phyloP scores from a whole-genome alignment of 1,140 invertebrate species.

The Lithobius niger region DNA sequence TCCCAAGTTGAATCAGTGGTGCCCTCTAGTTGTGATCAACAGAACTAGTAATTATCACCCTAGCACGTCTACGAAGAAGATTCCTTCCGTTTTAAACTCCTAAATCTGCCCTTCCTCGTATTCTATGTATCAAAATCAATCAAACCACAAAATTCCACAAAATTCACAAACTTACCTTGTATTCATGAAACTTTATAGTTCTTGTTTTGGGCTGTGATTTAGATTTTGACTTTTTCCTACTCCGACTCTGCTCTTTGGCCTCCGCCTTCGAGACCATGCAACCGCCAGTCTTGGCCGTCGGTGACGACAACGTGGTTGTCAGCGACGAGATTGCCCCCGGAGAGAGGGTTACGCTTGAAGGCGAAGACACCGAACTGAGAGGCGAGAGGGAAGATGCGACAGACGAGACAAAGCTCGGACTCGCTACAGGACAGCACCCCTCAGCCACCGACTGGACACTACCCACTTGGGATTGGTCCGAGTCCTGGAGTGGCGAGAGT shows the following conservation, averaged over 20 bases:
- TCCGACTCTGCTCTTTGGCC: slow-evolving; percentile 55
- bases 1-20: no score
- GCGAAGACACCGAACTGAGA: slow-evolving; percentile 17
- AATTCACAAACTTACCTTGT: slow-evolving; percentile 47
- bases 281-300: slow-evolving; percentile 16
- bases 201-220: slow-evolving; percentile 68
- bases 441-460: slow-evolving; percentile 1
- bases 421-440: slow-evolving; percentile 15
- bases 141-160: background rate
- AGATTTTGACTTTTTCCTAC: slow-evolving; percentile 73
- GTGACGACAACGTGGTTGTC: slow-evolving; percentile 4
- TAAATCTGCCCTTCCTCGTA: no score
- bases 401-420: slow-evolving; percentile 15
- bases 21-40: no score
- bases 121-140: no score
- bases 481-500: slow-evolving; percentile 24
- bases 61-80: no score
- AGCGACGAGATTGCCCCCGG: slow-evolving; percentile 2
- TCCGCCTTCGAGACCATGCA: slow-evolving; percentile 49
- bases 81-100: no score
- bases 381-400: slow-evolving; percentile 16
- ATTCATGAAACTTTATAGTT: slow-evolving; percentile 95
- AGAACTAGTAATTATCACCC: no score
- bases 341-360: slow-evolving; percentile 5
- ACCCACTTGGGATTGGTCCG: slow-evolving; percentile 20